Percentiles rank a stretch among this genome's conserved stretches.
These are phyloP conservation scores for Tetranychus urticae DNA, from an alignment of 1,140 invertebrate genomes.

Conservation along the genomic window DNA sequence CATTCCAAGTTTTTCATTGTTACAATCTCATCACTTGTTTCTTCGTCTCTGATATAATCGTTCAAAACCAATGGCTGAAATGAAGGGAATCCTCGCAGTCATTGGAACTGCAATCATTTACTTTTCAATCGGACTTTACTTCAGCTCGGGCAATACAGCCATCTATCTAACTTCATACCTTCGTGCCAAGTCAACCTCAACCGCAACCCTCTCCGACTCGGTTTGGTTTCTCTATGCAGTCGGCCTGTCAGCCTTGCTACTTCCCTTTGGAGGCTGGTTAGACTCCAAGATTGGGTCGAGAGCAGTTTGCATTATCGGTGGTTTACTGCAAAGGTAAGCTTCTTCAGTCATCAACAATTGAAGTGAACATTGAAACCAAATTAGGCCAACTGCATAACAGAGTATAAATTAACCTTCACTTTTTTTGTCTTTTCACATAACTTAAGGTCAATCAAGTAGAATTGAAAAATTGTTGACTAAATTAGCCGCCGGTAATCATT, in stretches of 20 bases:
- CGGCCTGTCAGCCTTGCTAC: slow-evolving; percentile 2
- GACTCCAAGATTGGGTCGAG: not conserved
- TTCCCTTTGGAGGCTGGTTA: slow-evolving; percentile 4
- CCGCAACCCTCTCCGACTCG: not conserved
- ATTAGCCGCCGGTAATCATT: too few relatives aligned
- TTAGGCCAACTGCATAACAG: too few relatives aligned
- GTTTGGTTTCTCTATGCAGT: slow-evolving; percentile 6
- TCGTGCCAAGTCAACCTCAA: not conserved
- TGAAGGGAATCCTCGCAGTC: not conserved
- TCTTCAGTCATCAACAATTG: not conserved
- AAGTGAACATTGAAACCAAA: not conserved
- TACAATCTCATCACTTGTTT: too few relatives aligned
- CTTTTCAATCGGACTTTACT: slow-evolving; percentile 6
- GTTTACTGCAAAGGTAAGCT: slow-evolving; percentile 2
- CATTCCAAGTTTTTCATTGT: too few relatives aligned
- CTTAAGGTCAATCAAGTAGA: too few relatives aligned
- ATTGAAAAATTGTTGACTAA: too few relatives aligned
- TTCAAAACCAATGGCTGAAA: not conserved
- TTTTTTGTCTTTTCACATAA: too few relatives aligned
- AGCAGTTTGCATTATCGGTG: slow-evolving; percentile 1
- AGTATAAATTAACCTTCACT: too few relatives aligned
- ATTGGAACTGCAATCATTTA: slow-evolving; percentile 1
- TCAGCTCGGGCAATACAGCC: slow-evolving; percentile 3
- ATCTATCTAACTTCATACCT: slow-evolving; percentile 7
- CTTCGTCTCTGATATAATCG: too few relatives aligned